Conservation (phyloP, 2,797 vertebrate species). For the Cyclopterus lumpus region DNA sequence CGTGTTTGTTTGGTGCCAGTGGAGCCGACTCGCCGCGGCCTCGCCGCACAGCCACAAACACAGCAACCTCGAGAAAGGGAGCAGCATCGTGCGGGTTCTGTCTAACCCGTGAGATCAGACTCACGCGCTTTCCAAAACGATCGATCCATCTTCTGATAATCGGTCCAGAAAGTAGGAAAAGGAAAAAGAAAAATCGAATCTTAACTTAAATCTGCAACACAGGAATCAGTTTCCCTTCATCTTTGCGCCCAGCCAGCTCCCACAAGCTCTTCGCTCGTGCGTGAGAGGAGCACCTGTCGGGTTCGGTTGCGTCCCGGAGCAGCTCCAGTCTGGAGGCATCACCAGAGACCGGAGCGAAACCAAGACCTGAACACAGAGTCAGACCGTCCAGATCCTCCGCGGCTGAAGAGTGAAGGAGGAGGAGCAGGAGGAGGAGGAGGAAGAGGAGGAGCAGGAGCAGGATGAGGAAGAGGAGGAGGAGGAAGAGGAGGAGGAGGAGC, state of each 20-base stretch:
- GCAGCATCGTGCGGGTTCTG: slow-evolving; percentile 53
- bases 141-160: slow-evolving; percentile 45
- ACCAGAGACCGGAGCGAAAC: slow-evolving; percentile 13
- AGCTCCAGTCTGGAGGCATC: slow-evolving; percentile 51
- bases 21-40: slow-evolving; percentile 37
- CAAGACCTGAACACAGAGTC: neutral
- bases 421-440: too few species aligned
- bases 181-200: neutral
- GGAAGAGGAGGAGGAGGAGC: too few species aligned
- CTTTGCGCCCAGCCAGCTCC: neutral
- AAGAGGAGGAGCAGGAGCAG: neutral
- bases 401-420: neutral
- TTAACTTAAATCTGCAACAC: neutral
- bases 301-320: slow-evolving; percentile 41
- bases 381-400: neutral
- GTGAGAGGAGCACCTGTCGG: slow-evolving; percentile 2
- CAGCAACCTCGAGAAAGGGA: slow-evolving; percentile 32
- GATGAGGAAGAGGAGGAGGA: slow-evolving; percentile 5
- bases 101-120: slow-evolving; percentile 32
- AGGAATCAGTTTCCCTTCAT: neutral
- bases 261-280: neutral
- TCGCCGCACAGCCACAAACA: slow-evolving; percentile 66
- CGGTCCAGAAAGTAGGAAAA: neutral
- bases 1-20: slow-evolving; percentile 39
- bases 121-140: neutral